Percentiles rank a stretch among this genome's conserved stretches.
Conservation (phyloP, 2,888 invertebrate species). For the Eupeodes latifasciatus region DNA sequence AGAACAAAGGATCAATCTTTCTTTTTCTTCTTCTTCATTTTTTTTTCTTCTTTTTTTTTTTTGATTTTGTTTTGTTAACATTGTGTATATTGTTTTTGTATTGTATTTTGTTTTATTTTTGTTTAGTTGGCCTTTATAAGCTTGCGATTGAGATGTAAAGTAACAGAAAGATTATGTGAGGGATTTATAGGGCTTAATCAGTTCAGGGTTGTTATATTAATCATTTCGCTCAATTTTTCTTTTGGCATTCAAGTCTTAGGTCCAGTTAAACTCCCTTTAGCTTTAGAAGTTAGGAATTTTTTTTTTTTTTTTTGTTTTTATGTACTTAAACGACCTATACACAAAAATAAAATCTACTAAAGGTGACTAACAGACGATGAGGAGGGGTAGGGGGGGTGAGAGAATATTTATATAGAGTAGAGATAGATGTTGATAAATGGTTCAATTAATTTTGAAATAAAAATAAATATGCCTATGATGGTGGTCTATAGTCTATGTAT, state of each 20-base stretch:
- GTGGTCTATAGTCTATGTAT: too few species aligned
- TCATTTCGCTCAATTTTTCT: conserved; percentile 61
- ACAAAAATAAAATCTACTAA: background rate
- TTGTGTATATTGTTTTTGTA: background rate
- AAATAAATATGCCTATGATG: too few species aligned
- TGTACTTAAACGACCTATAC: background rate
- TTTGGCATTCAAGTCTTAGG: conserved; percentile 51
- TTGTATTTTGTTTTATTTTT: background rate
- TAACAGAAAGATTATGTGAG: conserved; percentile 69
- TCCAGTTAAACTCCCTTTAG: conserved; percentile 27
- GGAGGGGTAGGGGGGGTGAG: too few species aligned
- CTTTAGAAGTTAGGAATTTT: conserved; percentile 28
- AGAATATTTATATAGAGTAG: too few species aligned
- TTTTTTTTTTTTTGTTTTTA: conserved; percentile 1
- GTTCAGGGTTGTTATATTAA: conserved; percentile 63
- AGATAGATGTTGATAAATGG: too few species aligned
- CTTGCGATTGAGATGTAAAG: conserved; percentile 71
- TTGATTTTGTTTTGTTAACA: background rate
- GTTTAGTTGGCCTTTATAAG: conserved; percentile 38
- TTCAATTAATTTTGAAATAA: too few species aligned
- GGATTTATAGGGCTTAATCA: conserved; percentile 67
- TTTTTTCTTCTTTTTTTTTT: conserved; percentile 10
- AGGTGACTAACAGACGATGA: background rate
- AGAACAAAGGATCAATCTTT: conserved; percentile 75
- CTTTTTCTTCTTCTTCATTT: conserved; percentile 6